Evolutionary conservation across 2,888 invertebrate genomes (phyloP).

Genomic region (Ophonus ardosiacus): DNA sequence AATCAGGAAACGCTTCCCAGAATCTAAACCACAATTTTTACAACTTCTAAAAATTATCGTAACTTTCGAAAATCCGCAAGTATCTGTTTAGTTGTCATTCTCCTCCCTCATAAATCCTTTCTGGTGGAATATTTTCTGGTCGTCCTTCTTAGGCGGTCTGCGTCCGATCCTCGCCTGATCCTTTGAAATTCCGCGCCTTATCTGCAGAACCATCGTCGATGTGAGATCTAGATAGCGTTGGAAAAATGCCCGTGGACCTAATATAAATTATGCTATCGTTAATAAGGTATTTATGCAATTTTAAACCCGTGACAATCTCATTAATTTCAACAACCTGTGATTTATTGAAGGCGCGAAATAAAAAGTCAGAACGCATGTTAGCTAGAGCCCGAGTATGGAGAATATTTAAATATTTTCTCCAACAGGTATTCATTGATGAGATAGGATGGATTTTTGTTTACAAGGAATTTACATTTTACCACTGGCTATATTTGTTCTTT

Average conservation of each 20-base stretch:
- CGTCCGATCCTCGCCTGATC: constrained; percentile 2
- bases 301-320: constrained; percentile 60
- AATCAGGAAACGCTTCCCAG: constrained; percentile 1
- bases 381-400: background rate
- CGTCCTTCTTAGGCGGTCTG: constrained; percentile 21
- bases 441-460: constrained; percentile 38
- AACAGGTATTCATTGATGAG: constrained; percentile 40
- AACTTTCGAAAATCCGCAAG: background rate
- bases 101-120: constrained; percentile 21
- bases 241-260: constrained; percentile 50
- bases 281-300: constrained; percentile 64
- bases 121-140: constrained; percentile 12
- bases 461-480: constrained; percentile 34
- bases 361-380: constrained; percentile 23
- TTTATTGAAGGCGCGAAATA: constrained; percentile 56
- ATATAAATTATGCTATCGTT: constrained; percentile 62
- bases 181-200: constrained; percentile 47
- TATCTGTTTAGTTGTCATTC: constrained; percentile 15
- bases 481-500: constrained; percentile 2
- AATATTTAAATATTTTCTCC: constrained; percentile 16
- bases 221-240: constrained; percentile 35
- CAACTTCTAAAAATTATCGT: background rate
- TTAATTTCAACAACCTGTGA: constrained; percentile 55
- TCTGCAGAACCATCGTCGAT: constrained; percentile 39
- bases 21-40: constrained; percentile 14